Conservation (phyloP, 1,140 invertebrate genomes). For the Ostrea denselamellosa region DNA sequence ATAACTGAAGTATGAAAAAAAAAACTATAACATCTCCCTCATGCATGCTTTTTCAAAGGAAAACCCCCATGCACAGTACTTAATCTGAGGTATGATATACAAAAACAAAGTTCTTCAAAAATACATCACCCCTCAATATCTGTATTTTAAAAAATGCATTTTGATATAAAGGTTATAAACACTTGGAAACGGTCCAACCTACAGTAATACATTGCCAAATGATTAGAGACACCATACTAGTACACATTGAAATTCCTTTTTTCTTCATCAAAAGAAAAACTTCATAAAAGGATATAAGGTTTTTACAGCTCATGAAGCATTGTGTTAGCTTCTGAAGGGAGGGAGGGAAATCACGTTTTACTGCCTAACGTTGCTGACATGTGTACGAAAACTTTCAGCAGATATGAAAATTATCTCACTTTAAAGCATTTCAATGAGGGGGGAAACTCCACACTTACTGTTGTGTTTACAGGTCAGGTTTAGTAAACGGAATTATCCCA, state of each 20-base stretch:
- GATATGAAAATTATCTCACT: slow-evolving; percentile 11
- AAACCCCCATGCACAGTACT: not conserved
- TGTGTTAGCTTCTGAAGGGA: slow-evolving; percentile 9
- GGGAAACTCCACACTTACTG: not conserved
- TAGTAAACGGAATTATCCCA: not conserved
- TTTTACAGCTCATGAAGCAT: slow-evolving; percentile 14
- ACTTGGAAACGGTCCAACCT: slow-evolving; percentile 17
- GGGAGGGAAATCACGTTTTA: slow-evolving; percentile 6
- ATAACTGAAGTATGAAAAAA: not conserved
- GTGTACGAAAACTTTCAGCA: not conserved
- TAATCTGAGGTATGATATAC: not conserved
- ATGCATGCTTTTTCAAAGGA: not conserved
- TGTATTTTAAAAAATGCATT: slow-evolving; percentile 5
- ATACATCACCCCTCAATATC: not conserved
- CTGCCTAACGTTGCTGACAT: not conserved
- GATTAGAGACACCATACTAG: slow-evolving; percentile 7
- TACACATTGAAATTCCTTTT: slow-evolving; percentile 1
- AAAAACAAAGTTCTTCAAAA: not conserved
- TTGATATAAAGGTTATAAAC: not conserved
- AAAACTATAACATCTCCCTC: not conserved
- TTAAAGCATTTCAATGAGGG: slow-evolving; percentile 28
- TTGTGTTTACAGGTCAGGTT: not conserved
- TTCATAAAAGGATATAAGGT: slow-evolving; percentile 2
- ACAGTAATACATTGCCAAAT: slow-evolving; percentile 14
- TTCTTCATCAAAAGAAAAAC: slow-evolving; percentile 16